Conservation (phyloP, 2,113 vertebrate genomes). For the Pteruthius melanotis region DNA sequence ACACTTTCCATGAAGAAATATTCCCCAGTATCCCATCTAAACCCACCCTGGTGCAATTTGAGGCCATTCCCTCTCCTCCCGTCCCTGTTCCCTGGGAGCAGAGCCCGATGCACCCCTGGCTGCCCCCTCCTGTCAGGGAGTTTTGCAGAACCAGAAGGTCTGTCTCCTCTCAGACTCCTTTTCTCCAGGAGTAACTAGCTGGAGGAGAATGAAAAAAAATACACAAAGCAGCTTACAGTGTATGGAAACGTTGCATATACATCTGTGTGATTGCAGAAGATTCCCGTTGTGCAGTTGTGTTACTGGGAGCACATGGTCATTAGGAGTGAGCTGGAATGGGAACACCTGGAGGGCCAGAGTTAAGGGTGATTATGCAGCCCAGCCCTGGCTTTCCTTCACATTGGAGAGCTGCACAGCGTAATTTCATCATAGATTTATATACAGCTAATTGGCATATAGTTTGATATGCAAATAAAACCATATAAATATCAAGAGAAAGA, state of each 20-base stretch:
- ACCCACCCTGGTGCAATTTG: background rate
- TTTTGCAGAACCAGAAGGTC: background rate
- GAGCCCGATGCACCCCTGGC: rapidly evolving
- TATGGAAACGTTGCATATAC: background rate
- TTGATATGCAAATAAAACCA: slow-evolving; percentile 38
- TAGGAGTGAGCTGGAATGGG: background rate
- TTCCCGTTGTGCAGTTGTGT: background rate
- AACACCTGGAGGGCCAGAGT: slow-evolving; percentile 35
- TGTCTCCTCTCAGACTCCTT: background rate
- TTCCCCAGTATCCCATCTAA: background rate
- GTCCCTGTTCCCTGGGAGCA: background rate
- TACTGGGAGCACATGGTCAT: background rate
- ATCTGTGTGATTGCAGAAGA: background rate
- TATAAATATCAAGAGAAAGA: slow-evolving; percentile 10
- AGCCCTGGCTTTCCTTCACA: background rate
- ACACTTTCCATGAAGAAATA: background rate
- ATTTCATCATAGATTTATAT: background rate
- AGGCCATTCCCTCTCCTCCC: background rate
- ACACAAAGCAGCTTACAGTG: background rate
- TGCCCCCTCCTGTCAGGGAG: background rate
- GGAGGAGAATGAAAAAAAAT: background rate
- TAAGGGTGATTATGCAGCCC: slow-evolving; percentile 19
- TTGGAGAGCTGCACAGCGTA: background rate
- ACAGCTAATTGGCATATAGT: background rate
- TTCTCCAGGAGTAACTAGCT: background rate